Base-by-base conservation (phyloP, 2,113 vertebrate genomes). In the Dunckerocampus dactyliophorus region DNA sequence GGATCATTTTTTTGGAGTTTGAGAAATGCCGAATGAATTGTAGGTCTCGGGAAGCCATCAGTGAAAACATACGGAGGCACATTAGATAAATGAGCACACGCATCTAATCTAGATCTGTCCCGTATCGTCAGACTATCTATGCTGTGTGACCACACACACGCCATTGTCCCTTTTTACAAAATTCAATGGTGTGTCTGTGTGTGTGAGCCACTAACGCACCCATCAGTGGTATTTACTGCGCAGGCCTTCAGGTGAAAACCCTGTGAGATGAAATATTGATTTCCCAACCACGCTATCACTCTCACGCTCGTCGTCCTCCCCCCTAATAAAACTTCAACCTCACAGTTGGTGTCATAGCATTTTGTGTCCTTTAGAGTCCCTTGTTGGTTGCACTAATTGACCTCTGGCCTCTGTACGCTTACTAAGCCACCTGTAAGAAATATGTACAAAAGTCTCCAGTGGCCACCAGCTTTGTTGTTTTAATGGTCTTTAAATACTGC, bases 191-290 rank as follows among this genome's bases (percentile, higher is more conserved):
- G 39, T 61, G 39, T 28, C 37, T 14, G 19, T 54, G 56, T 54
- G 49, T 53, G 31, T 37, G 63, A 59, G 62, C 63, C 58, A 37
- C 62, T 24, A 52, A 56, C 54, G 16, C 60, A 77, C 79, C 77
- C 71, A 72, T 86, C 78, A 76, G 52, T 59, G 62, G 66, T 65
- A 74, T 79, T 79, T 74, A 76, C 69, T 52, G 57, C 69, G 43
- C 13, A 7, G 48, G 42, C 47, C 67, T 55, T 77, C 57, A 64
- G 80, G 79, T 74, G 72, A 79, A 79, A 65, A 79, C 65, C 71
- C 62, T 69, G 83, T 73, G 62, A 79, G 73, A 83, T 80, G 75
- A 82, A 82, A 68, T 86, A 86, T 86, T 64, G 84, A 86, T 82
- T 74, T 66, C 37, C 48, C 63, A 28, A n/a, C 13, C 64, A 42